phyloP scores from a whole-genome alignment of 35 echinoderm and acorn worm genomes.

The Ptychodera flava region DNA sequence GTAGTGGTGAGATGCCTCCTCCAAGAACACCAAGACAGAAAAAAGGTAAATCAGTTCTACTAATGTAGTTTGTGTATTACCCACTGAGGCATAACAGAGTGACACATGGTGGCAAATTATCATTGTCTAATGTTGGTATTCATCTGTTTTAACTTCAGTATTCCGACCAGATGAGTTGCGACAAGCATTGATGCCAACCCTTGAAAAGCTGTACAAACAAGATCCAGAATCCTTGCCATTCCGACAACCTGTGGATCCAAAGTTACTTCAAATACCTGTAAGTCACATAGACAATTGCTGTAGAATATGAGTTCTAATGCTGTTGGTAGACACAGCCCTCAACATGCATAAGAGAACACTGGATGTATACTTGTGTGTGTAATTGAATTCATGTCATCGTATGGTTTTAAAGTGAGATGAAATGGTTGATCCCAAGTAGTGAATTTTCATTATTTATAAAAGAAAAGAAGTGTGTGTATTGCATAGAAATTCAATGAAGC shows the following conservation, averaged over 20 bases:
- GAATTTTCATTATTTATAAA: background rate
- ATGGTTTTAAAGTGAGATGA: no score
- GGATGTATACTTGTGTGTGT: constrained; percentile 9
- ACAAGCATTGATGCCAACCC: constrained; percentile 97
- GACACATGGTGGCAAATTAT: constrained; percentile 4
- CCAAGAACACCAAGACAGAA: constrained; percentile 56
- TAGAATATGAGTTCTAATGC: background rate
- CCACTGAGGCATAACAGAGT: no score
- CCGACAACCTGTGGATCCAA: constrained; percentile 97
- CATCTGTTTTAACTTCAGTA: constrained; percentile 80
- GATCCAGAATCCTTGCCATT: constrained; percentile 97
- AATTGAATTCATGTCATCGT: no score
- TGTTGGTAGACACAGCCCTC: background rate
- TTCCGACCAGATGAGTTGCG: constrained; percentile 96
- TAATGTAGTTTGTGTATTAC: background rate
- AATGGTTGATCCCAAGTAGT: no score
- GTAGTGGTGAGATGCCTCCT: constrained; percentile 13
- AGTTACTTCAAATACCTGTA: constrained; percentile 92
- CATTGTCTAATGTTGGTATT: no score
- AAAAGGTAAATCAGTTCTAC: constrained; percentile 49
- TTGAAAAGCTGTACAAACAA: constrained; percentile 94
- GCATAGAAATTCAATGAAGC: no score
- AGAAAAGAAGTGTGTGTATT: no score
- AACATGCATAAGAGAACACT: background rate
- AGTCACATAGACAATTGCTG: constrained; percentile 10